phyloP scores from a whole-genome alignment of 2,113 vertebrate species.

The Delphinapterus leucas region DNA sequence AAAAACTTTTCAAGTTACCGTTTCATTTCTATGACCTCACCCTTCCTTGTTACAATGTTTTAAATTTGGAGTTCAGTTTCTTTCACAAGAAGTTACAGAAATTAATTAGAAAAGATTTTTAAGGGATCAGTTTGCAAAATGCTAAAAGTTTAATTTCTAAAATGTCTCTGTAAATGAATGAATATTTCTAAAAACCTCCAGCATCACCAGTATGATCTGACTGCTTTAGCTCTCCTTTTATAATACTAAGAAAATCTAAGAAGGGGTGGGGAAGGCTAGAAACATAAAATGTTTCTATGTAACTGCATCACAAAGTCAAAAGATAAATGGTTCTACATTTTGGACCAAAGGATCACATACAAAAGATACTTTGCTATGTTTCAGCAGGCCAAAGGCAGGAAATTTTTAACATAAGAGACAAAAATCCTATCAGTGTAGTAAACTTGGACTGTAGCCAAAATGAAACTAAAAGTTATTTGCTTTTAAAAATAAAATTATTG shows the following conservation, averaged over 20 bases:
- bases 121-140: conserved; percentile 8
- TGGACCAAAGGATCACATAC: background rate
- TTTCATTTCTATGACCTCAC: background rate
- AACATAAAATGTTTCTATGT: conserved; percentile 30
- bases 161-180: conserved; percentile 56
- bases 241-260: conserved; percentile 45
- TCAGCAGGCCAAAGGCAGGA: conserved; percentile 8
- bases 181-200: conserved; percentile 35
- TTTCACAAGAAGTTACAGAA: background rate
- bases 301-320: conserved; percentile 26
- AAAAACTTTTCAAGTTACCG: background rate
- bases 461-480: conserved; percentile 45
- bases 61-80: background rate
- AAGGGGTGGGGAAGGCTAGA: background rate
- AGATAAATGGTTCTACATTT: conserved; percentile 30
- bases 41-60: background rate
- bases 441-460: conserved; percentile 59
- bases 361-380: background rate
- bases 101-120: background rate
- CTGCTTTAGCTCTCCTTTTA: conserved; percentile 58
- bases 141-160: conserved; percentile 40
- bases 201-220: conserved; percentile 31
- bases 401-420: conserved; percentile 39
- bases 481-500: background rate
- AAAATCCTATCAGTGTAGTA: conserved; percentile 38